phyloP scores from a whole-genome alignment of 2,888 invertebrate species.

The Neelides folsomi region DNA sequence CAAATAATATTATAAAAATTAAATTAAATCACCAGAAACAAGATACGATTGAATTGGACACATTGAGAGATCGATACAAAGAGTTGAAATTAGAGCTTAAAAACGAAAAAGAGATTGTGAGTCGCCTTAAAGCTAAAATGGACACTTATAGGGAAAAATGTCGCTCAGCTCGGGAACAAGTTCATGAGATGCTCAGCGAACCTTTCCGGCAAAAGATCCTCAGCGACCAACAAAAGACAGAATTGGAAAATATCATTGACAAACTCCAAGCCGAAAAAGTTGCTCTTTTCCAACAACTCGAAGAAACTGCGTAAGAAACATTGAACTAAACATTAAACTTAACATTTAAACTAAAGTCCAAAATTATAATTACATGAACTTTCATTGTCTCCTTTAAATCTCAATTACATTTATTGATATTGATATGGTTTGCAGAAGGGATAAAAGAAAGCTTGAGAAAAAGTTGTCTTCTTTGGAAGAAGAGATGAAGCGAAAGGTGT shows the following conservation, averaged over 20 bases:
- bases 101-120: conserved; percentile 12
- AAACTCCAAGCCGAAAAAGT: conserved; percentile 3
- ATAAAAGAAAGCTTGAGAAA: conserved; percentile 7
- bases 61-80: conserved; percentile 12
- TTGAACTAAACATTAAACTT: not conserved
- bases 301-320: not conserved
- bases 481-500: conserved; percentile 6
- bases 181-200: conserved; percentile 11
- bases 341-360: too few species aligned
- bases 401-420: too few species aligned
- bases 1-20: too few species aligned
- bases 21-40: too few species aligned
- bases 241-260: conserved; percentile 7
- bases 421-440: conserved; percentile 12
- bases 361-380: too few species aligned
- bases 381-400: too few species aligned
- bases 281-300: conserved; percentile 2
- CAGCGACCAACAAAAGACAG: conserved; percentile 9
- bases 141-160: conserved; percentile 9
- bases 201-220: conserved; percentile 5
- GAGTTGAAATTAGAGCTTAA: conserved; percentile 9
- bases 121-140: conserved; percentile 9
- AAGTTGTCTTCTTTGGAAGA: conserved; percentile 10
- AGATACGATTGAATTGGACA: conserved; percentile 9
- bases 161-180: conserved; percentile 8